phyloP scores from a whole-genome alignment of 2,888 invertebrate species.

The Chrysina gloriosa region DNA sequence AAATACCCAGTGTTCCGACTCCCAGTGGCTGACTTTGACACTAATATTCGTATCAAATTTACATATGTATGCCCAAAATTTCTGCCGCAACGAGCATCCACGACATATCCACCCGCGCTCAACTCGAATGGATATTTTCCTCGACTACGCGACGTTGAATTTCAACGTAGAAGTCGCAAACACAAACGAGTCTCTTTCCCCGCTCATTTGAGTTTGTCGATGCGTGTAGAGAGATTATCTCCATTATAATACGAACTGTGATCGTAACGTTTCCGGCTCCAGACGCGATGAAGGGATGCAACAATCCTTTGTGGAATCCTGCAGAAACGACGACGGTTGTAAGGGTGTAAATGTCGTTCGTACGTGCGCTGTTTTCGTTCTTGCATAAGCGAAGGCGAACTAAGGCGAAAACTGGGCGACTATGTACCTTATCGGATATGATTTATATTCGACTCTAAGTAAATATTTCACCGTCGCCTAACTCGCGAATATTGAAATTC shows the following conservation, averaged over 20 bases:
- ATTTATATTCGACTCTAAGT: conserved; percentile 28
- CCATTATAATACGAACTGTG: background rate
- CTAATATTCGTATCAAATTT: conserved; percentile 22
- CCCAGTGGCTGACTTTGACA: background rate
- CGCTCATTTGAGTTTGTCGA: conserved; percentile 21
- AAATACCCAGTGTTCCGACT: background rate
- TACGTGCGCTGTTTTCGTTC: background rate
- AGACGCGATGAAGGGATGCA: too few relatives aligned
- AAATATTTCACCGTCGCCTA: conserved; percentile 13
- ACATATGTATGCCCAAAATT: conserved; percentile 12
- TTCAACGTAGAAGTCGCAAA: conserved; percentile 3
- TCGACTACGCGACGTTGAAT: background rate
- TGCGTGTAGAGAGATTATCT: conserved; percentile 19
- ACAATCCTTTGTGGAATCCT: too few relatives aligned
- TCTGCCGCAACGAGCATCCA: background rate
- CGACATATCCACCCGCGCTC: background rate
- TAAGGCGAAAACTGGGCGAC: too few relatives aligned
- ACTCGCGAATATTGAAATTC: background rate
- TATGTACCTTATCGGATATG: conserved; percentile 30
- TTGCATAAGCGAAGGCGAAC: background rate
- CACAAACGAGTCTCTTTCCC: conserved; percentile 11
- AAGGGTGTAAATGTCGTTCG: background rate
- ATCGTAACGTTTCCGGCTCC: background rate
- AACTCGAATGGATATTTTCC: conserved; percentile 12
- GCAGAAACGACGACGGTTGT: background rate